Evolutionary conservation across 2,888 invertebrate species (phyloP).

Genomic region (Synanthedon andrenaeformis): DNA sequence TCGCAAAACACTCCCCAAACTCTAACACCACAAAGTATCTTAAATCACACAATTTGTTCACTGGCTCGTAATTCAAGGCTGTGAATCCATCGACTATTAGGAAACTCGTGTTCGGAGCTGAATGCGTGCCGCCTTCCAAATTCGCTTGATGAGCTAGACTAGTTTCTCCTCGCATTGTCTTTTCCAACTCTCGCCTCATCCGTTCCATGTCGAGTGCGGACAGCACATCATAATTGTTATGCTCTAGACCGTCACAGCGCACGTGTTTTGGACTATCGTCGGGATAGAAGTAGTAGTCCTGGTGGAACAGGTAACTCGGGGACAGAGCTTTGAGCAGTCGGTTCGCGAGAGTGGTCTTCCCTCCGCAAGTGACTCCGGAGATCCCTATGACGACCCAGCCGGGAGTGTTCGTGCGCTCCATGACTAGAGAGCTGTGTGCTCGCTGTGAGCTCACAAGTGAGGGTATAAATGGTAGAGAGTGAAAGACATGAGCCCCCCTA

Average conservation of each 20-base stretch:
- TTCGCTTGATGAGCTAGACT: conserved; percentile 15
- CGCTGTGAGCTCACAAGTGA: conserved; percentile 14
- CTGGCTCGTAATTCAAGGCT: conserved; percentile 76
- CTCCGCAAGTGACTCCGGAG: conserved; percentile 86
- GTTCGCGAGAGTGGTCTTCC: conserved; percentile 81
- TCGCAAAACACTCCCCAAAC: conserved; percentile 74
- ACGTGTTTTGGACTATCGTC: conserved; percentile 75
- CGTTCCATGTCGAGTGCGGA: conserved; percentile 78
- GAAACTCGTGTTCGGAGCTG: conserved; percentile 43
- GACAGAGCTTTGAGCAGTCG: conserved; percentile 55
- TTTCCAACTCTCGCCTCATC: conserved; percentile 73
- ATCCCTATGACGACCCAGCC: conserved; percentile 73
- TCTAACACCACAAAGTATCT: conserved; percentile 80
- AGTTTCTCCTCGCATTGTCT: conserved; percentile 29
- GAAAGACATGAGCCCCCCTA: conserved; percentile 75
- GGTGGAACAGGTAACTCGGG: conserved; percentile 71
- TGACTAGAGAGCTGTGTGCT: neutral
- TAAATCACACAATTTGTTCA: conserved; percentile 75
- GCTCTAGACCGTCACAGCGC: conserved; percentile 73
- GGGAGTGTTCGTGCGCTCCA: conserved; percentile 6
- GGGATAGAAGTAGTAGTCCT: conserved; percentile 82
- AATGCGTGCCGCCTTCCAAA: neutral
- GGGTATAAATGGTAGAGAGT: conserved; percentile 69
- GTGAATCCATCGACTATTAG: conserved; percentile 83
- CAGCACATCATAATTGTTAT: conserved; percentile 82